Evolutionary conservation across 2,797 vertebrate genomes (phyloP).

Genomic region (Cynopterus sphinx): DNA sequence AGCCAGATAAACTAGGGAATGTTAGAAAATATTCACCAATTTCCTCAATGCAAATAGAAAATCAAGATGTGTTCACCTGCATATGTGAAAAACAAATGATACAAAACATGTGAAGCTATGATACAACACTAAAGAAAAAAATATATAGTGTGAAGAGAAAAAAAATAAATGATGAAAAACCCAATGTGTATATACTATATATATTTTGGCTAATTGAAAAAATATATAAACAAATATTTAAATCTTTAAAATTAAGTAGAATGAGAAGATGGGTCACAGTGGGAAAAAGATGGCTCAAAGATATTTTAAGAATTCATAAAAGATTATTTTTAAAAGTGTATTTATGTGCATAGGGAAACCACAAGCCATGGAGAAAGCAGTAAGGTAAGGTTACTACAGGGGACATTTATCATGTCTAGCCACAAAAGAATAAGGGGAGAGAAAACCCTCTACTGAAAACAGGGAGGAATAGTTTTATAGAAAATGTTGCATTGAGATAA

Average conservation of each 20-base stretch:
- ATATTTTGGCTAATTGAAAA: not conserved
- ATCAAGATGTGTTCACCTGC: not conserved
- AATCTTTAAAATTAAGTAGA: not conserved
- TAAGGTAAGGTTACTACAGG: not conserved
- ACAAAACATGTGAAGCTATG: not conserved
- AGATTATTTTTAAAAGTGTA: not conserved
- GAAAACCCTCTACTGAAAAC: not conserved
- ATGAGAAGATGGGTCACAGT: not conserved
- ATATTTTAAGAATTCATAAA: not conserved
- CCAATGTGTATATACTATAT: no score
- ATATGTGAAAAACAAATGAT: not conserved
- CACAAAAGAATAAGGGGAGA: no score
- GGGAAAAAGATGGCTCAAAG: not conserved
- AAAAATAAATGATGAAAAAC: not conserved
- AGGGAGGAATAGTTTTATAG: not conserved
- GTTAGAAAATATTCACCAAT: not conserved
- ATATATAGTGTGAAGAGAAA: not conserved
- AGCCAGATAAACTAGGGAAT: not conserved
- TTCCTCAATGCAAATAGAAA: not conserved
- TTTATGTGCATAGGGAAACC: not conserved
- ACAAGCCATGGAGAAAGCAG: not conserved
- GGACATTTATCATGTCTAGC: not conserved
- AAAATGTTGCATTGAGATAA: not conserved
- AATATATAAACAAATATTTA: not conserved
- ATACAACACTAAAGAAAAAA: not conserved